Percentiles rank a stretch among this genome's conserved stretches.
phyloP scores from a whole-genome alignment of 2,888 invertebrate genomes.

The Leptura quadrifasciata region DNA sequence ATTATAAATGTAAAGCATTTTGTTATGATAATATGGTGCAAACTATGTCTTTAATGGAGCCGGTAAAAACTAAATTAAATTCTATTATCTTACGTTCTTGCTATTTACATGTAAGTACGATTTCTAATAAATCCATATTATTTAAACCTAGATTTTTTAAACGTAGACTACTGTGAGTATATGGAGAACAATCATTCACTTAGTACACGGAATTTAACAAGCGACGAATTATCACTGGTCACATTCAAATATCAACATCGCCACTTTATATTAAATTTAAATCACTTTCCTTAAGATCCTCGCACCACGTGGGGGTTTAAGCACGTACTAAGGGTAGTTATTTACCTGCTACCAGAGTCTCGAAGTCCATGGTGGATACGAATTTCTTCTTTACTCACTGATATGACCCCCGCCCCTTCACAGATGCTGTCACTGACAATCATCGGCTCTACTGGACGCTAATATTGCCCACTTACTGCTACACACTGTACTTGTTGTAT shows the following conservation, averaged over 20 bases:
- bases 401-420: constrained; percentile 63
- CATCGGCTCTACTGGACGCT: constrained; percentile 64
- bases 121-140: constrained; percentile 43
- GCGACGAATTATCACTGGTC: constrained; percentile 61
- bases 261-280: constrained; percentile 26
- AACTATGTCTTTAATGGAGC: background rate
- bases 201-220: constrained; percentile 66
- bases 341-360: constrained; percentile 72
- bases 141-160: constrained; percentile 50
- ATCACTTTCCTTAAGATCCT: constrained; percentile 9
- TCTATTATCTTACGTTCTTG: background rate
- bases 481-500: constrained; percentile 54
- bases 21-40: background rate
- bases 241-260: constrained; percentile 50
- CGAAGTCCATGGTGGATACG: constrained; percentile 67
- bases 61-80: background rate
- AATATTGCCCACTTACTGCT: constrained; percentile 56
- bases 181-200: constrained; percentile 69
- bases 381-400: constrained; percentile 57
- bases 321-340: constrained; percentile 42
- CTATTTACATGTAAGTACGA: background rate
- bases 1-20: background rate
- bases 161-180: constrained; percentile 56
- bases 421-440: constrained; percentile 56
- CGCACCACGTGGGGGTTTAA: constrained; percentile 12